phyloP scores from a whole-genome alignment of 2,113 vertebrate genomes.

The Apteryx mantelli region DNA sequence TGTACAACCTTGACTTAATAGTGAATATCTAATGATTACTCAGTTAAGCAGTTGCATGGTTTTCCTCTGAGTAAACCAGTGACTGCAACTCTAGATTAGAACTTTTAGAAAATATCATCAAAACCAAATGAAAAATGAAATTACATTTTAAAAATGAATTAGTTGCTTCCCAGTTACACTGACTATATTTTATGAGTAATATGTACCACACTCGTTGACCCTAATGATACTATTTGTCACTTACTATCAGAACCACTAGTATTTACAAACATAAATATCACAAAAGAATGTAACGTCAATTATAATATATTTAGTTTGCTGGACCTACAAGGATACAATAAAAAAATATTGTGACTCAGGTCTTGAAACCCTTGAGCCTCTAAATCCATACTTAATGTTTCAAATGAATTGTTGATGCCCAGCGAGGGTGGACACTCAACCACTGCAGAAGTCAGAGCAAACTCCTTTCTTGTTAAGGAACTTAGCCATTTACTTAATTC shows the following conservation, averaged over 20 bases:
- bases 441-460: neutral
- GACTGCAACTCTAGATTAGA: neutral
- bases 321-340: neutral
- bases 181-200: neutral
- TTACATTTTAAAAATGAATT: neutral
- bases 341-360: neutral
- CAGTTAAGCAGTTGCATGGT: neutral
- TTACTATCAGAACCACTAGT: neutral
- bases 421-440: fast-evolving
- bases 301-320: neutral
- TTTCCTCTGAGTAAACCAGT: neutral
- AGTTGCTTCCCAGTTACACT: neutral
- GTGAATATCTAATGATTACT: neutral
- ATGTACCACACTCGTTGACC: neutral
- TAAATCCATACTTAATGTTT: neutral
- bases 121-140: neutral
- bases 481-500: neutral
- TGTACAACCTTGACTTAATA: neutral
- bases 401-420: neutral
- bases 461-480: neutral
- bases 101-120: neutral
- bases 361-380: neutral
- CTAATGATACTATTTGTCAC: neutral
- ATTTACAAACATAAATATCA: neutral
- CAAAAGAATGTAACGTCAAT: neutral